Evolutionary conservation across 1,140 invertebrate genomes (phyloP).

Genomic region (Lucilia sericata): DNA sequence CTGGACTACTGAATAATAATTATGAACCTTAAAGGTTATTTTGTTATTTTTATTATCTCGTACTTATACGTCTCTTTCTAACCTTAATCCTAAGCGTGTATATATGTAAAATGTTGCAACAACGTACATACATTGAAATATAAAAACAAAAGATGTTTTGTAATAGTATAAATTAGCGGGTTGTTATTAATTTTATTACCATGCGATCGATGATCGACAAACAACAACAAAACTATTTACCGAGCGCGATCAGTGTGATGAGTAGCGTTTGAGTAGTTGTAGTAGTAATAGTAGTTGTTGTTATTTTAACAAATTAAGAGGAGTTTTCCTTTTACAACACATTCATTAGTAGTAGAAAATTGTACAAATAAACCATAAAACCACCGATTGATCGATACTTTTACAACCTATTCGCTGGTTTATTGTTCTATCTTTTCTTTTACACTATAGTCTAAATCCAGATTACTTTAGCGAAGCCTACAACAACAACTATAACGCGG

Average conservation of each 20-base stretch:
- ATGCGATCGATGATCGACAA: neutral
- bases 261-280: neutral
- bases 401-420: constrained; percentile 3
- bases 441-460: neutral
- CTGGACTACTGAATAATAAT: neutral
- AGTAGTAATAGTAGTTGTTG: neutral
- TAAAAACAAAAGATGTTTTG: neutral
- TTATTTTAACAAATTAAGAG: neutral
- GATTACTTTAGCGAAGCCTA: too few relatives aligned
- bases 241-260: neutral
- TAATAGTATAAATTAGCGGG: constrained; percentile 58
- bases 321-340: constrained; percentile 15
- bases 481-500: too few relatives aligned
- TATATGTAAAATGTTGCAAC: neutral
- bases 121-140: neutral
- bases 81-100: too few relatives aligned
- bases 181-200: constrained; percentile 67
- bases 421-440: neutral
- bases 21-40: constrained; percentile 9
- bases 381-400: constrained; percentile 43
- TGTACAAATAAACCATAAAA: constrained; percentile 44
- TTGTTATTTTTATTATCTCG: neutral
- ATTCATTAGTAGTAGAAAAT: constrained; percentile 41
- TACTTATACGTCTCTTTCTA: too few relatives aligned
- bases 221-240: neutral